These are phyloP conservation scores for Eubasilissa regina DNA, from an alignment of 1,140 invertebrate species.

Conservation along the genomic window DNA sequence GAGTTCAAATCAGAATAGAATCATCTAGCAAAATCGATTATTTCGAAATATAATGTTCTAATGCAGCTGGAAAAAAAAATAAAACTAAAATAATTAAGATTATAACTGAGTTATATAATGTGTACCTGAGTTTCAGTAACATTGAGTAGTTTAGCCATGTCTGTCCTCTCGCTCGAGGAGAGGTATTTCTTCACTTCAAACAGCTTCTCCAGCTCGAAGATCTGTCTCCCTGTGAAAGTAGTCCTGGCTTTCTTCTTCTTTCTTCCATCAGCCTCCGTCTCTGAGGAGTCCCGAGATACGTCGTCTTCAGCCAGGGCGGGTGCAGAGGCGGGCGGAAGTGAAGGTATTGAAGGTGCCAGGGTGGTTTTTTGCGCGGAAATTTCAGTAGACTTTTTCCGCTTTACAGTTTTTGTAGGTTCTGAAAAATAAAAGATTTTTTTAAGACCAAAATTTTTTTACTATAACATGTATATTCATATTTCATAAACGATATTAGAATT, in stretches of 20 bases:
- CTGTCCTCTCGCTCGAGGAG: constrained; percentile 93
- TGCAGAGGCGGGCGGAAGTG: constrained; percentile 73
- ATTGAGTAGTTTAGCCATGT: constrained; percentile 93
- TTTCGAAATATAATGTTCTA: no score
- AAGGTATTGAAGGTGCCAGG: not conserved
- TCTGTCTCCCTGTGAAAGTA: constrained; percentile 95
- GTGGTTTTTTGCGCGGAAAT: constrained; percentile 46
- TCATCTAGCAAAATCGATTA: no score
- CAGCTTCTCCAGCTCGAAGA: constrained; percentile 96
- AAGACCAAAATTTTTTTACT: no score
- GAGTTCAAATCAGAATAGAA: no score
- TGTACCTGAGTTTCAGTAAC: constrained; percentile 96
- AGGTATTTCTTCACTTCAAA: constrained; percentile 97
- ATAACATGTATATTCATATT: no score
- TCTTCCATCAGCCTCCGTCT: constrained; percentile 76
- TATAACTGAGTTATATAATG: not conserved
- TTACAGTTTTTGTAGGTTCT: constrained; percentile 68
- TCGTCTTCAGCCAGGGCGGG: constrained; percentile 83
- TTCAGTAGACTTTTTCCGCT: constrained; percentile 70
- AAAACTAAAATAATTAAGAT: no score
- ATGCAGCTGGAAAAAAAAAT: no score
- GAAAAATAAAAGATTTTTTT: constrained; percentile 53
- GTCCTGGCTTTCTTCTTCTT: constrained; percentile 96
- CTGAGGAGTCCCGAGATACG: constrained; percentile 77
- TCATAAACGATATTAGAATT: no score